Percentiles rank a stretch among this genome's conserved stretches.
phyloP scores from a whole-genome alignment of 2,113 vertebrate species.

The Gopherus evgoodei region DNA sequence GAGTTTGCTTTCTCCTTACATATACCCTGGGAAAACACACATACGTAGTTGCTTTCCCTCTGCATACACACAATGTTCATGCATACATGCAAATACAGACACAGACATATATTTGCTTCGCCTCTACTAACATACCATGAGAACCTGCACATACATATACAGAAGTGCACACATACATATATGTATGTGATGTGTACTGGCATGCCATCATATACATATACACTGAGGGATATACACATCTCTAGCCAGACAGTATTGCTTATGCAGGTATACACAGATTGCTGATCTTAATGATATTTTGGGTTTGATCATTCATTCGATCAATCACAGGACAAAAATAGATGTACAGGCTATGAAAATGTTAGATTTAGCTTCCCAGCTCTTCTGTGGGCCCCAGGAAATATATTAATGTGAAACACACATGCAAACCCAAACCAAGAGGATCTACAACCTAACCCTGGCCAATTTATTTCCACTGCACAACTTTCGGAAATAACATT shows the following conservation, averaged over 20 bases:
- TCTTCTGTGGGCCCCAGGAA: not conserved
- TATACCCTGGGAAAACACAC: conserved; percentile 42
- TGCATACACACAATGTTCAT: fast-evolving
- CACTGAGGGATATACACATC: not conserved
- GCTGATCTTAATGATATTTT: not conserved
- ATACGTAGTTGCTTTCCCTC: not conserved
- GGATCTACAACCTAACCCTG: not conserved
- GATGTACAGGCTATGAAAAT: not conserved
- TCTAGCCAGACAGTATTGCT: not conserved
- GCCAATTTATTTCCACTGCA: not conserved
- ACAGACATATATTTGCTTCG: not conserved
- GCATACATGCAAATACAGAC: fast-evolving
- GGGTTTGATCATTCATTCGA: not conserved
- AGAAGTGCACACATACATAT: fast-evolving
- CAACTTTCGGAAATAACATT: not conserved
- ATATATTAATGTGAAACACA: not conserved
- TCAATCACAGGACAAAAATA: not conserved
- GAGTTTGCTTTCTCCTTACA: conserved; percentile 69
- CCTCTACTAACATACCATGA: not conserved
- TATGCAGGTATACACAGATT: not conserved
- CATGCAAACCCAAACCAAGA: not conserved
- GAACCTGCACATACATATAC: not conserved
- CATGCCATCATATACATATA: not conserved
- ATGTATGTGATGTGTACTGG: not conserved
- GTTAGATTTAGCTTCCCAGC: not conserved